Conservation (phyloP, 2,113 vertebrate species). For the Hepsetus odoe region DNA sequence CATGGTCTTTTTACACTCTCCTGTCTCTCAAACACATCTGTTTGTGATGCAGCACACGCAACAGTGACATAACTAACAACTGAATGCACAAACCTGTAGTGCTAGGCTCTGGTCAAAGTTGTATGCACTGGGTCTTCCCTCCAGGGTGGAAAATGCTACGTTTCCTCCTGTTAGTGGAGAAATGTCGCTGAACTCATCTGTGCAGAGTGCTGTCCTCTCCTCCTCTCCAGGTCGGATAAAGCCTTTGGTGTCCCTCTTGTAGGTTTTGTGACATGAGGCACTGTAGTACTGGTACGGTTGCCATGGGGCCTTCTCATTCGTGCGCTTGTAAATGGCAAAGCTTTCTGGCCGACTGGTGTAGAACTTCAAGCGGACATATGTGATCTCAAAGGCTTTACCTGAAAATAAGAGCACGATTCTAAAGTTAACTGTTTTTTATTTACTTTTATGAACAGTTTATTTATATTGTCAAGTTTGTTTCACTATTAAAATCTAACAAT, state of each 20-base stretch:
- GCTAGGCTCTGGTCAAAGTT: constrained; percentile 85
- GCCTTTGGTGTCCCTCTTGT: constrained; percentile 68
- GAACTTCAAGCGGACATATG: constrained; percentile 90
- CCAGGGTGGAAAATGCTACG: constrained; percentile 94
- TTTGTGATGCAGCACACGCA: no score
- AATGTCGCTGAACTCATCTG: constrained; percentile 94
- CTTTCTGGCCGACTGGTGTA: constrained; percentile 94
- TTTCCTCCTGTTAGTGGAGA: constrained; percentile 92
- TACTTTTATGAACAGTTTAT: not conserved
- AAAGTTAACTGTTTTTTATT: not conserved
- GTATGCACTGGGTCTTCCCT: constrained; percentile 93
- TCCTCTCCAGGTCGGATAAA: constrained; percentile 81
- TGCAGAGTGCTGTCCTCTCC: constrained; percentile 86
- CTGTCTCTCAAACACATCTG: no score
- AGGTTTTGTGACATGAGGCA: constrained; percentile 85
- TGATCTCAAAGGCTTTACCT: constrained; percentile 97
- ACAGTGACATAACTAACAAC: not conserved
- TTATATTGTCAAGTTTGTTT: no score
- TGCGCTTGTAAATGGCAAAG: constrained; percentile 91
- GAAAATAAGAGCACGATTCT: constrained; percentile 24
- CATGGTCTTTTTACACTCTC: no score
- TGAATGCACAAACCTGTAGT: constrained; percentile 79
- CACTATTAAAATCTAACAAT: no score
- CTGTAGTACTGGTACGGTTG: constrained; percentile 94
- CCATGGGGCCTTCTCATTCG: constrained; percentile 74